Conservation (phyloP, 2,888 invertebrate genomes). For the Oligia fasciuncula region DNA sequence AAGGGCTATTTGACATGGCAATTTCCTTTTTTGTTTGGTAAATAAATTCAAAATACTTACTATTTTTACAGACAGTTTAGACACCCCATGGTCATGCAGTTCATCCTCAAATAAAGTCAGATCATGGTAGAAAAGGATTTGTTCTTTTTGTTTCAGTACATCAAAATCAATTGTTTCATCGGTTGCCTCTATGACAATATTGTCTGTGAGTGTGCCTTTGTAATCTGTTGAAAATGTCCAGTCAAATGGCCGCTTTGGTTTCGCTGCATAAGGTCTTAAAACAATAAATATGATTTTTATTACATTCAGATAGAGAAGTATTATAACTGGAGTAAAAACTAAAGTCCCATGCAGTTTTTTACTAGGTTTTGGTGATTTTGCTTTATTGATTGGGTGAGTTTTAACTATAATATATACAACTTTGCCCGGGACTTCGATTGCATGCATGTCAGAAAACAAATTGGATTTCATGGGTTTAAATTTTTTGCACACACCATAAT, state of each 20-base stretch:
- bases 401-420: not conserved
- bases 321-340: not conserved
- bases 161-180: conserved; percentile 96
- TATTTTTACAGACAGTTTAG: conserved; percentile 97
- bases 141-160: conserved; percentile 96
- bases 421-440: no score
- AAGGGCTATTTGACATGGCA: not conserved
- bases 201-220: conserved; percentile 93
- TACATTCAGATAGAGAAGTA: not conserved
- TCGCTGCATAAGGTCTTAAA: conserved; percentile 93
- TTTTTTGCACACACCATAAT: no score
- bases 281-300: conserved; percentile 45
- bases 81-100: conserved; percentile 98
- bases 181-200: conserved; percentile 91
- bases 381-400: not conserved
- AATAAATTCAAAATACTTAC: conserved; percentile 89
- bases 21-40: not conserved
- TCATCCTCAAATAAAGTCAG: conserved; percentile 99
- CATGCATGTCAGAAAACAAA: no score
- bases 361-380: not conserved
- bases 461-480: no score
- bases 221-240: conserved; percentile 99
- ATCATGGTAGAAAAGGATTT: conserved; percentile 98
- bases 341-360: not conserved
- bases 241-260: conserved; percentile 97